Percentiles rank a stretch among this genome's conserved stretches.
These are phyloP conservation scores for Xiphorhynchus elegans DNA, from an alignment of 2,113 vertebrate species.

Conservation along the genomic window DNA sequence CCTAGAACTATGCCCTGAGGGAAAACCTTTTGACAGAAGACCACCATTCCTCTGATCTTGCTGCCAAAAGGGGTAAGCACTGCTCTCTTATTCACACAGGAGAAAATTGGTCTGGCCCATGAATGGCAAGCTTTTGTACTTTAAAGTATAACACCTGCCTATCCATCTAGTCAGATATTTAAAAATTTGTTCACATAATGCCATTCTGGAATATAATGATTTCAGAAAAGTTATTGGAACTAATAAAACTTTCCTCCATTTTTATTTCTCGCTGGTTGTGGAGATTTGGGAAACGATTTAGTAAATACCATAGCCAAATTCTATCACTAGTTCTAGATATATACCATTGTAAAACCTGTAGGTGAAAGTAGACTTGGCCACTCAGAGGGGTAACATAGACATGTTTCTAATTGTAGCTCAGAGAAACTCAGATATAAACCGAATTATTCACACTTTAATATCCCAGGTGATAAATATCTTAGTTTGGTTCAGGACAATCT, in stretches of 20 bases:
- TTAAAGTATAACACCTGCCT: neutral
- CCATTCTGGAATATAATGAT: neutral
- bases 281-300: neutral
- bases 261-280: neutral
- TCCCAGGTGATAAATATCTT: neutral
- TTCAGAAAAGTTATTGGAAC: neutral
- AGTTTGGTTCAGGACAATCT: neutral
- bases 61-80: neutral
- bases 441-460: neutral
- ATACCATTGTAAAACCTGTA: neutral
- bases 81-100: neutral
- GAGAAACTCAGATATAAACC: neutral
- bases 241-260: neutral
- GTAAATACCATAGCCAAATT: neutral
- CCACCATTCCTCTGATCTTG: slow-evolving; percentile 41
- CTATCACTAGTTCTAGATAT: neutral
- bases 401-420: neutral
- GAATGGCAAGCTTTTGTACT: neutral
- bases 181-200: neutral
- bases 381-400: neutral
- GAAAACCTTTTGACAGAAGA: slow-evolving; percentile 25
- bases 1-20: neutral
- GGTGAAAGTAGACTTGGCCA: neutral
- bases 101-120: neutral
- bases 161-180: neutral